A percentile compares a stretch with the other conserved stretches of the same genome.
These are phyloP conservation scores for Perca schrenkii DNA, from an alignment of 2,113 vertebrate species.

Conservation along the genomic window DNA sequence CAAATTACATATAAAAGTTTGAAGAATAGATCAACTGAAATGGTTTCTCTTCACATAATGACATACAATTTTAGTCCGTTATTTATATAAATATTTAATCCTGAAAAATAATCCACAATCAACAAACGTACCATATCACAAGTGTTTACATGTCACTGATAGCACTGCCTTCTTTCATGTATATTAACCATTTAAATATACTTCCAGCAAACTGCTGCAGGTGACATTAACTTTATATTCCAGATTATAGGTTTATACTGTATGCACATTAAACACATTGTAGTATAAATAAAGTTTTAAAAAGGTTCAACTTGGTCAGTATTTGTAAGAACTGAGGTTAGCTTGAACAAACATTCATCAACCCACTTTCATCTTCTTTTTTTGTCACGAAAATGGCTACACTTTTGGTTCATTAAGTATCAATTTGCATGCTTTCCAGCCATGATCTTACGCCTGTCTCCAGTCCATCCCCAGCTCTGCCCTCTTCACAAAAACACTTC, in stretches of 20 bases:
- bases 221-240: background rate
- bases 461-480: constrained; percentile 49
- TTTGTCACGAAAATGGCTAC: constrained; percentile 11
- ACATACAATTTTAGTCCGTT: background rate
- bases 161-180: background rate
- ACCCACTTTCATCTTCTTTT: constrained; percentile 35
- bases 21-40: background rate
- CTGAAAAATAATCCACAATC: constrained; percentile 1
- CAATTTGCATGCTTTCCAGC: constrained; percentile 71
- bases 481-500: constrained; percentile 44
- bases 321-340: constrained; percentile 28
- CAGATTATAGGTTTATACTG: background rate
- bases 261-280: background rate
- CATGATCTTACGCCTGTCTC: constrained; percentile 51
- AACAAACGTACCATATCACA: background rate
- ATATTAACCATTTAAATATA: background rate
- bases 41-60: background rate
- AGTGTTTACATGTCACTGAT: background rate
- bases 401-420: constrained; percentile 47
- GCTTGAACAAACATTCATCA: constrained; percentile 38
- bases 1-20: background rate
- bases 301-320: constrained; percentile 17
- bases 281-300: background rate
- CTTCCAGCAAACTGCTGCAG: background rate
- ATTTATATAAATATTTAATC: constrained; percentile 7